Evolutionary conservation across 2,888 invertebrate species (phyloP).

Genomic region (Eupithecia abbreviata): DNA sequence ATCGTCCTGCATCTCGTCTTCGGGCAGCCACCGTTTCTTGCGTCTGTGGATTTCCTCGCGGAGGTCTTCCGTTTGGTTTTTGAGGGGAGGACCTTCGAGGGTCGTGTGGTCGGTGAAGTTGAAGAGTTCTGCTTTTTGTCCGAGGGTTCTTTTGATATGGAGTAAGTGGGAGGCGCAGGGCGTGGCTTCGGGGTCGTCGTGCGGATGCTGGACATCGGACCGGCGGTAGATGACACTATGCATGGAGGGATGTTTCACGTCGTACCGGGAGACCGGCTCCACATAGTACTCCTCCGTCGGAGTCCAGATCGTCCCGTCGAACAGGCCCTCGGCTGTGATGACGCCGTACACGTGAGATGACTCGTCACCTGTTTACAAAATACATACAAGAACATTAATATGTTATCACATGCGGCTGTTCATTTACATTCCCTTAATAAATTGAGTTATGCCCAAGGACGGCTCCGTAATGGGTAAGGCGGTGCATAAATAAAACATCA

Average conservation of each 20-base stretch:
- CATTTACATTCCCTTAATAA: conserved; percentile 33
- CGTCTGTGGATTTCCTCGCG: conserved; percentile 71
- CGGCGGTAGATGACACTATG: conserved; percentile 94
- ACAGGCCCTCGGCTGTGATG: conserved; percentile 92
- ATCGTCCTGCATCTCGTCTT: conserved; percentile 85
- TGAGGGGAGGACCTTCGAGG: conserved; percentile 59
- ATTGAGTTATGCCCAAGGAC: conserved; percentile 19
- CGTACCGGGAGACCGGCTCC: conserved; percentile 90
- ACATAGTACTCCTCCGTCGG: conserved; percentile 91
- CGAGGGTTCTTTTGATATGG: conserved; percentile 75
- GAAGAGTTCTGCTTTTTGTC: conserved; percentile 69
- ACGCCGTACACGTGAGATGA: conserved; percentile 92
- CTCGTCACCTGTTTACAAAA: conserved; percentile 89
- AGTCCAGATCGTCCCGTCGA: conserved; percentile 94
- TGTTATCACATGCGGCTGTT: not conserved
- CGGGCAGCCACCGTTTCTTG: conserved; percentile 87
- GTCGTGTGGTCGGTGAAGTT: conserved; percentile 68
- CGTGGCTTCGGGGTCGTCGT: conserved; percentile 59
- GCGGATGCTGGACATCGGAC: conserved; percentile 88
- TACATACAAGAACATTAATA: not conserved
- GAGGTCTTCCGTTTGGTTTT: conserved; percentile 70
- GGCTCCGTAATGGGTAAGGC: conserved; percentile 21
- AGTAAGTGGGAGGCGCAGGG: conserved; percentile 86
- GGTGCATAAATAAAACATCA: conserved; percentile 29
- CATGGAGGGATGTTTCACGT: conserved; percentile 81